These are phyloP conservation scores for Catocala nupta DNA, from an alignment of 2,888 invertebrate species.

Conservation along the genomic window DNA sequence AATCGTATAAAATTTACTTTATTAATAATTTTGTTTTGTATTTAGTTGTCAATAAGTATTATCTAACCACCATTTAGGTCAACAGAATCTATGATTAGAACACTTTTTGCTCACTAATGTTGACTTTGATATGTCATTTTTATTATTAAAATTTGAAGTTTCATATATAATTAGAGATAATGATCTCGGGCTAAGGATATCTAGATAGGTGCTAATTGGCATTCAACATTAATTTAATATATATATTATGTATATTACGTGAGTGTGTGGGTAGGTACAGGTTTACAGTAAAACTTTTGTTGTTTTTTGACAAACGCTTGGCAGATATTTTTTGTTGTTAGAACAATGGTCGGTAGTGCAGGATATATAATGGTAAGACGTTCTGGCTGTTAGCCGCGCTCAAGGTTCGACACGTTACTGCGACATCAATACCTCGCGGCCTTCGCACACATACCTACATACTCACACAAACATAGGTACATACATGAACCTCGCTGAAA, in stretches of 20 bases:
- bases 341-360: constrained; percentile 31
- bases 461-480: constrained; percentile 28
- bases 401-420: constrained; percentile 40
- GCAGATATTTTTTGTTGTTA: constrained; percentile 23
- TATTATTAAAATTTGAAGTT: constrained; percentile 5
- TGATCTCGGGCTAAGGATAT: constrained; percentile 13
- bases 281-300: constrained; percentile 11
- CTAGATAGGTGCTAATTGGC: constrained; percentile 25
- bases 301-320: constrained; percentile 29
- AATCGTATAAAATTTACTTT: too few species aligned
- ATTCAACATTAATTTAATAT: constrained; percentile 17
- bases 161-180: constrained; percentile 16
- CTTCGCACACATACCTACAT: constrained; percentile 47
- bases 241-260: not conserved
- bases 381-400: constrained; percentile 35
- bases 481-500: constrained; percentile 18
- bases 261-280: constrained; percentile 9
- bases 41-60: not conserved
- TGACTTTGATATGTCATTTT: constrained; percentile 24
- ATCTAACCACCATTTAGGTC: constrained; percentile 12
- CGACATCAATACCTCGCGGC: constrained; percentile 30
- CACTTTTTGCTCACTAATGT: constrained; percentile 5
- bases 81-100: constrained; percentile 12
- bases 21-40: constrained; percentile 1
- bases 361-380: constrained; percentile 31